Evolutionary conservation across 2,888 invertebrate genomes (phyloP).

Genomic region (Netelia virgata): DNA sequence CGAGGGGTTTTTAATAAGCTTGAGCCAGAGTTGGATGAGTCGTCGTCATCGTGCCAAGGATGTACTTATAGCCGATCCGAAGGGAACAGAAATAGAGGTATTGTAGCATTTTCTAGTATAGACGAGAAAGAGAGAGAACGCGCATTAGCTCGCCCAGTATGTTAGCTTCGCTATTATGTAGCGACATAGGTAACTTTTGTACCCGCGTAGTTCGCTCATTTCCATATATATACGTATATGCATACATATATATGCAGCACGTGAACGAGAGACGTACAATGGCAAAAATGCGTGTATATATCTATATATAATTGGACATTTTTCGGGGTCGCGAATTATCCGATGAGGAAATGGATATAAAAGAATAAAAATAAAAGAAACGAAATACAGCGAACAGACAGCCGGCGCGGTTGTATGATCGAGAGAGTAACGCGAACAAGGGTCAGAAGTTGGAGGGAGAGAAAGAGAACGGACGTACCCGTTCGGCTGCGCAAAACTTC

Average conservation of each 20-base stretch:
- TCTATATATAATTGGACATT: neutral
- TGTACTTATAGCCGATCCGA: constrained; percentile 69
- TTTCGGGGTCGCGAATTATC: neutral
- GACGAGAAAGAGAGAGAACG: constrained; percentile 30
- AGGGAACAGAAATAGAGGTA: constrained; percentile 76
- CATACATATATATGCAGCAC: neutral
- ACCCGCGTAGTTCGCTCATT: neutral
- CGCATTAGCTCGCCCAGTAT: constrained; percentile 31
- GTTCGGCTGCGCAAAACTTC: constrained; percentile 47
- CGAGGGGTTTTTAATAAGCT: constrained; percentile 74
- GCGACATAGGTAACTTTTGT: too few relatives aligned
- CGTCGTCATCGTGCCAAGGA: constrained; percentile 73
- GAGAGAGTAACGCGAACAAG: neutral
- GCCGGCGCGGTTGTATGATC: neutral
- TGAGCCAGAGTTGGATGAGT: constrained; percentile 70
- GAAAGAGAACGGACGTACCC: constrained; percentile 26
- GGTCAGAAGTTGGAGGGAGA: constrained; percentile 24
- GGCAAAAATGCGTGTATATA: neutral
- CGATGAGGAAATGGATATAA: neutral
- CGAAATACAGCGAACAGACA: neutral
- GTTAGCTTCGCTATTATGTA: constrained; percentile 39
- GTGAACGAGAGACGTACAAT: neutral
- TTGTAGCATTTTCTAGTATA: constrained; percentile 73
- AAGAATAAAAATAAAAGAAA: neutral
- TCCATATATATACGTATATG: neutral